Conservation (phyloP, 1,140 invertebrate genomes). For the Pseudomyrmex cubaensis region DNA sequence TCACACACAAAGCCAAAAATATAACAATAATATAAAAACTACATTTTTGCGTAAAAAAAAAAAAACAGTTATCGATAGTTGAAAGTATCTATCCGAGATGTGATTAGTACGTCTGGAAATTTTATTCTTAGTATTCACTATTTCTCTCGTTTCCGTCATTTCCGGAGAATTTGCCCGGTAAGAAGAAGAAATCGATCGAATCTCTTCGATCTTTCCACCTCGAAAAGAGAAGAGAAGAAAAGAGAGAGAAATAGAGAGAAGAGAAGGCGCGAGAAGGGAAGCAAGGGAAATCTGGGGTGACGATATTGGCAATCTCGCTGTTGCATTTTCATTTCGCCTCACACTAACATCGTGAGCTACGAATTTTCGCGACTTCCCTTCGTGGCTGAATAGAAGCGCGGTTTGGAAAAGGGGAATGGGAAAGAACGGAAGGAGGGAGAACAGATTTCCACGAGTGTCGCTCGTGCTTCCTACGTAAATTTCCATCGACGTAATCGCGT, state of each 20-base stretch:
- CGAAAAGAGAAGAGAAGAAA: conserved; percentile 24
- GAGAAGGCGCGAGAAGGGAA: not conserved
- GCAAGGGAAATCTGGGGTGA: conserved; percentile 59
- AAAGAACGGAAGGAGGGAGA: conserved; percentile 16
- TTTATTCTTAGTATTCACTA: not conserved
- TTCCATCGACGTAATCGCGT: conserved; percentile 49
- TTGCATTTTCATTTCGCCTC: conserved; percentile 68
- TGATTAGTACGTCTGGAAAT: not conserved
- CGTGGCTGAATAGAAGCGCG: not conserved
- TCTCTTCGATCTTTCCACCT: conserved; percentile 52
- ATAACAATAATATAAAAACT: too few species aligned
- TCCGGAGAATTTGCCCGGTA: conserved; percentile 15
- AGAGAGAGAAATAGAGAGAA: not conserved
- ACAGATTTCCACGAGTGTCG: conserved; percentile 64
- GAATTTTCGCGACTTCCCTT: conserved; percentile 65
- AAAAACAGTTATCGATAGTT: too few species aligned
- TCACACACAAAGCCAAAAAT: too few species aligned
- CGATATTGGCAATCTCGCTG: conserved; percentile 74
- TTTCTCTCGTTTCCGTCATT: not conserved
- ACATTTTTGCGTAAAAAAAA: too few species aligned
- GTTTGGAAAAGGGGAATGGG: not conserved
- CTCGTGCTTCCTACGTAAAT: conserved; percentile 37
- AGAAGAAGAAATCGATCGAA: conserved; percentile 21
- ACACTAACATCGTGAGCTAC: conserved; percentile 68
- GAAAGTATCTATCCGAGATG: too few species aligned